A percentile compares a stretch with the other conserved stretches of the same genome.
Conservation (phyloP, 2,113 vertebrate genomes). For the Rhadina sibilatrix region DNA sequence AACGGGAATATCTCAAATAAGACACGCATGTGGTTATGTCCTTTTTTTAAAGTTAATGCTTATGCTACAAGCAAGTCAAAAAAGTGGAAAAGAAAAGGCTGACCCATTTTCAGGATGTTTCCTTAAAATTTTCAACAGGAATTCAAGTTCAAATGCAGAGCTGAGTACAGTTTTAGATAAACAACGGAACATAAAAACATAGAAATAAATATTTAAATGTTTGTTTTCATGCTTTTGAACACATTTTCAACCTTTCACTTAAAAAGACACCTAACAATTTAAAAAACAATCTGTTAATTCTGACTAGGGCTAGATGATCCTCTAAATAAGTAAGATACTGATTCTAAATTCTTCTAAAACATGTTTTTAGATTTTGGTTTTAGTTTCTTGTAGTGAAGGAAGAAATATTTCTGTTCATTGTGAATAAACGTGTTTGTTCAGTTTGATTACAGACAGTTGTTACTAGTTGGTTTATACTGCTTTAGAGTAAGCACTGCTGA, state of each 20-base stretch:
- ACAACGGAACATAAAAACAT: background rate
- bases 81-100: background rate
- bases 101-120: background rate
- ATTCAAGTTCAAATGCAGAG: background rate
- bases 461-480: background rate
- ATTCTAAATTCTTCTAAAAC: background rate
- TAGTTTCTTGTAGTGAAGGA: background rate
- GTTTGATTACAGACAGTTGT: background rate
- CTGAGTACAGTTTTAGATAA: background rate
- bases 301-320: background rate
- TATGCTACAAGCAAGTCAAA: background rate
- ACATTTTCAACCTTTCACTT: background rate
- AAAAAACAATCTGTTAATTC: background rate
- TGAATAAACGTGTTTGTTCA: background rate
- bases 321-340: background rate
- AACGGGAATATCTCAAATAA: background rate
- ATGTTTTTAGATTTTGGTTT: background rate
- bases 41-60: background rate
- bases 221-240: background rate
- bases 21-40: fast-evolving
- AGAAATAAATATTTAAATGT: background rate
- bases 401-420: background rate
- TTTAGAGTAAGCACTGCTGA: background rate
- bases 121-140: background rate
- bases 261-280: background rate